Conservation (phyloP, 2,113 vertebrate species). For the Rhinopomastus cyanomelas region DNA sequence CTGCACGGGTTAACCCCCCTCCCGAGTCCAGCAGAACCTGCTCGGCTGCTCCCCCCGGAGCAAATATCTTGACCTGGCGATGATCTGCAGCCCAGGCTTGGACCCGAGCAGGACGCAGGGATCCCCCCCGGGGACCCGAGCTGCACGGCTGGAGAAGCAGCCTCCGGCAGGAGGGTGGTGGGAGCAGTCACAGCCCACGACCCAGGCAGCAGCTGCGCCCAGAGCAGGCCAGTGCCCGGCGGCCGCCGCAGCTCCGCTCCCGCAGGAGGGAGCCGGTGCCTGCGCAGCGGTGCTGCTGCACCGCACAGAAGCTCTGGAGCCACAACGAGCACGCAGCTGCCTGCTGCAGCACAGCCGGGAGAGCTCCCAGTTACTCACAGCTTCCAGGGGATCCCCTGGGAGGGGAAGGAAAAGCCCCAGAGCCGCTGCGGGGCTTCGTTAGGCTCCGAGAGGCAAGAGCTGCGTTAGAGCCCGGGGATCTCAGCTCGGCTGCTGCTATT, state of each 20-base stretch:
- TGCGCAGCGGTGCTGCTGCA: neutral
- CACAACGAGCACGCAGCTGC: too few relatives aligned
- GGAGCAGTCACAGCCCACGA: neutral
- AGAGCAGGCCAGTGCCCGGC: neutral
- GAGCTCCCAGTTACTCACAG: too few relatives aligned
- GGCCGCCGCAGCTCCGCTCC: neutral
- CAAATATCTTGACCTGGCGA: neutral
- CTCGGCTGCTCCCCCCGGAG: neutral
- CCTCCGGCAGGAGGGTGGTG: neutral
- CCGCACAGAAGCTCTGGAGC: too few relatives aligned
- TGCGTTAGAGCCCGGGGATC: fast-evolving
- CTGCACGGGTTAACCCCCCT: neutral
- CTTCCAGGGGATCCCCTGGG: too few relatives aligned
- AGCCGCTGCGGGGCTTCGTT: neutral
- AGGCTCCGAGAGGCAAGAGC: neutral
- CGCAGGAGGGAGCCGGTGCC: neutral
- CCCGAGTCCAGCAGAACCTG: neutral
- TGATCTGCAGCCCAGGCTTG: fast-evolving
- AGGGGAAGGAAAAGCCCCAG: fast-evolving
- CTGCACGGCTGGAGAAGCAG: fast-evolving
- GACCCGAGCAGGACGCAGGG: fast-evolving
- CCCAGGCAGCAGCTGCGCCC: neutral
- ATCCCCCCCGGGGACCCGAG: fast-evolving
- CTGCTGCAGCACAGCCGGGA: too few relatives aligned
- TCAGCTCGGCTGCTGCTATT: neutral